Base-by-base conservation (phyloP, 2,797 vertebrate species). In the Gallirallus australis region DNA sequence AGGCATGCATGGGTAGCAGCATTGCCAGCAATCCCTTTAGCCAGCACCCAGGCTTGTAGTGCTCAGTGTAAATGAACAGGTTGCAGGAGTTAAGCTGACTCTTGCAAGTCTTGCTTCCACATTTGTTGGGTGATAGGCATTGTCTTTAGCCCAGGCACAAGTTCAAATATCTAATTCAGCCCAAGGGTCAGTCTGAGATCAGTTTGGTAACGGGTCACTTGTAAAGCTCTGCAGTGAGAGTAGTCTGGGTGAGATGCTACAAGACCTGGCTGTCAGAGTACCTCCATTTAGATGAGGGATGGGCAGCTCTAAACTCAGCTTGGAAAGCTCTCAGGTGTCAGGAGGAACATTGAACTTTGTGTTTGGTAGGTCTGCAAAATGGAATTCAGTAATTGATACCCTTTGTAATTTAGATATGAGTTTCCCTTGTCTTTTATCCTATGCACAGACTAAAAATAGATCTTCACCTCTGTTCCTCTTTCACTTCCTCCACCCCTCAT, bases 121-220 rank as follows among this genome's bases (percentile, higher is more conserved):
- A 0, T 78, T 73, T 89, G 87, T 63, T 54, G 42, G 69, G 15
- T 69, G 20, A 42, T 48, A 19, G 1, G 12, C 6, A 3, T 35
- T 56, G 61, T 59, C 19, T 45, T 84, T 65, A 72, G 37, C 52
- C 30, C 24, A 14, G 50, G 42, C 37, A 66, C 69, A 28, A 63
- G 66, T 53, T 79, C 27, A 39, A 1, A 8, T 37, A 40, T 42
- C 28, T 66, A 11, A 33, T 47, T 77, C 31, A 48, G 47, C 7
- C 52, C 52, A 30, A 53, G 59, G 72, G 31, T 68, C 18, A 30
- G 33, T 37, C 23, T 64, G 50, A 20, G 45, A 59, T 72, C 39
- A 28, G 0, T 68, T 70, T 50, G 68, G 48, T 0, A 72, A 40
- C 1, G 2, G 24, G 20, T 52, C 12, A 11, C 33, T 80, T 42